Conservation (phyloP, 2,797 vertebrate species). For the Tarsius wallacei region DNA sequence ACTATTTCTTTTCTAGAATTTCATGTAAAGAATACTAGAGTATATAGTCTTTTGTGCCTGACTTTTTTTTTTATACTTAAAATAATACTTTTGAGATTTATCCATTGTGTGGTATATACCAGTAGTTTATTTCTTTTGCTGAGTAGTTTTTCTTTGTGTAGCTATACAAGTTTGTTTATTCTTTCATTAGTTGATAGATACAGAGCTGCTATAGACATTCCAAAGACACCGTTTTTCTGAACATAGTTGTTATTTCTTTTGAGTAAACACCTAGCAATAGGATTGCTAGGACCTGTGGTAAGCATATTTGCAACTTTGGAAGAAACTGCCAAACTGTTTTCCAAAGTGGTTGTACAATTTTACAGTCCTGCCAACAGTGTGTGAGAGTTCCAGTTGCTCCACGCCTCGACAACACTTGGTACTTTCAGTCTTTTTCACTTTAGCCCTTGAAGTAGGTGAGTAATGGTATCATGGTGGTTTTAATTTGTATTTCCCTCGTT, state of each 20-base stretch:
- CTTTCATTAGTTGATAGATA: not conserved
- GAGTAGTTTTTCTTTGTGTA: not conserved
- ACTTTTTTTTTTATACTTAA: not conserved
- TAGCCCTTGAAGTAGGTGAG: not conserved
- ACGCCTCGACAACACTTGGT: not conserved
- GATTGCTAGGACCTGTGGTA: not conserved
- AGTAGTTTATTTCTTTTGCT: not conserved
- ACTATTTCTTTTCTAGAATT: not conserved
- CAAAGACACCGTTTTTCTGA: not conserved
- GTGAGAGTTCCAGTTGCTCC: not conserved
- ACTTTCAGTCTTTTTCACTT: not conserved
- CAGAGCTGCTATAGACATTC: not conserved
- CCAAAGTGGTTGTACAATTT: not conserved
- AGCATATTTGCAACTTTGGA: not conserved
- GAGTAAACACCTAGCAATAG: not conserved
- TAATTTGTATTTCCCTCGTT: constrained; percentile 10
- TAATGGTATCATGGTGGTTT: not conserved
- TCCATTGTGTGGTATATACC: not conserved
- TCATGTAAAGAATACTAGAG: not conserved
- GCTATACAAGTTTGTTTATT: not conserved
- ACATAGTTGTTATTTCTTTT: not conserved
- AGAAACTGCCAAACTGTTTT: not conserved
- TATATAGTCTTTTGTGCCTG: not conserved
- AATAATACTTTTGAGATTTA: not conserved
- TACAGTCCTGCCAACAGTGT: not conserved